Conservation (phyloP, 2,113 vertebrate genomes). For the Odocoileus hemionus region DNA sequence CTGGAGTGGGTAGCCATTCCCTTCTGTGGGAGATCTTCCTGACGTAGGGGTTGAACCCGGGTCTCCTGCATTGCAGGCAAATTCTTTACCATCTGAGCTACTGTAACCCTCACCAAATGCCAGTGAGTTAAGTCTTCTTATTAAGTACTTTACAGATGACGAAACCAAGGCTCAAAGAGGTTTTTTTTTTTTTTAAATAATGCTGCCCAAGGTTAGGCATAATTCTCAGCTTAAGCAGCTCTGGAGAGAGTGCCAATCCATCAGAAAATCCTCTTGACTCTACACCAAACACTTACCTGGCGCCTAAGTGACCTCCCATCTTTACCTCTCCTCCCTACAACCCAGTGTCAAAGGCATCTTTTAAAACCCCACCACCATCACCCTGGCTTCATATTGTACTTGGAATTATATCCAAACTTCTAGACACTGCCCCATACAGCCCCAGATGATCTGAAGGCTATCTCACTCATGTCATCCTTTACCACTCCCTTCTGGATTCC, state of each 20-base stretch:
- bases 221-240: not conserved
- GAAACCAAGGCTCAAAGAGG: not conserved
- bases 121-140: not conserved
- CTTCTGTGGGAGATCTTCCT: not conserved
- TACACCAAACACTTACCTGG: not conserved
- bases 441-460: not conserved
- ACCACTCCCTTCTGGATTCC: not conserved
- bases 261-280: not conserved
- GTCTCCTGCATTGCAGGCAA: not conserved
- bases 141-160: not conserved
- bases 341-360: not conserved
- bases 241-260: rapidly evolving
- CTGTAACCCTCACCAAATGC: not conserved
- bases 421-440: not conserved
- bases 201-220: not conserved
- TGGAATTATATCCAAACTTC: not conserved
- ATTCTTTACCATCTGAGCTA: not conserved
- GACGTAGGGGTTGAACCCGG: not conserved
- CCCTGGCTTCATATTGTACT: not conserved
- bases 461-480: not conserved
- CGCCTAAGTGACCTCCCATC: not conserved
- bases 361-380: not conserved
- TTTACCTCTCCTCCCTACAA: not conserved
- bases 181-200: not conserved
- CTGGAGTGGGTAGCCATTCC: not conserved